A percentile compares a stretch with the other conserved stretches of the same genome.
phyloP scores from a whole-genome alignment of 1,140 invertebrate species.

The Drosophila mayri region DNA sequence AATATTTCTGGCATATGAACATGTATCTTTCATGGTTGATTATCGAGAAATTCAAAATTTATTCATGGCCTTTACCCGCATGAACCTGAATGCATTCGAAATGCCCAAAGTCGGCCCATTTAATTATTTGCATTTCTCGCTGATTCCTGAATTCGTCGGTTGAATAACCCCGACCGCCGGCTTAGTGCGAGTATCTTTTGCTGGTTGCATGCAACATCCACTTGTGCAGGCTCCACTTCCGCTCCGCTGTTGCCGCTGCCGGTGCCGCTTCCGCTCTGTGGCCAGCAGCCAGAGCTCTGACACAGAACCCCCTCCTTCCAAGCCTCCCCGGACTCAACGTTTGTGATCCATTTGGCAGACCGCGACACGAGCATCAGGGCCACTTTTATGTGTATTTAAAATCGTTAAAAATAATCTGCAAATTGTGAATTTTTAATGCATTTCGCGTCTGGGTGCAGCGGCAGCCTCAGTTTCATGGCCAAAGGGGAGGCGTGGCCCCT shows the following conservation, averaged over 20 bases:
- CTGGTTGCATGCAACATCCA: conserved; percentile 19
- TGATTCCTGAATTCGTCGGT: conserved; percentile 39
- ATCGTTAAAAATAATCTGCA: conserved; percentile 83
- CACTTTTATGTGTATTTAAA: conserved; percentile 78
- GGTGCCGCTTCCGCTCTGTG: conserved; percentile 52
- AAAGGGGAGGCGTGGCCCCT: conserved; percentile 43
- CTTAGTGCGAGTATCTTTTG: conserved; percentile 19
- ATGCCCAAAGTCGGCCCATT: conserved; percentile 21
- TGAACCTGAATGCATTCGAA: conserved; percentile 3
- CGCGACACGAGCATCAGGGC: conserved; percentile 39
- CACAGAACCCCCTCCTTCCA: conserved; percentile 1
- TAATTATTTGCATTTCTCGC: conserved; percentile 59
- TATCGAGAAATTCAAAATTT: neutral
- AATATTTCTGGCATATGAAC: neutral
- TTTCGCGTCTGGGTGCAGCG: conserved; percentile 65
- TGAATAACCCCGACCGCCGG: conserved; percentile 3
- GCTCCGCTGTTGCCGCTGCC: conserved; percentile 35
- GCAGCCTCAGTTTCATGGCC: conserved; percentile 33
- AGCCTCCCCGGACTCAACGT: conserved; percentile 19
- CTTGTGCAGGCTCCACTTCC: conserved; percentile 44
- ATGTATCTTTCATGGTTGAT: neutral
- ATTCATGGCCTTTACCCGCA: conserved; percentile 15
- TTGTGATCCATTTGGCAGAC: conserved; percentile 72
- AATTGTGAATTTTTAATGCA: conserved; percentile 83
- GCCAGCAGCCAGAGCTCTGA: neutral